These are phyloP conservation scores for Steinernema hermaphroditum DNA, from an alignment of 2,888 invertebrate genomes.

Conservation along the genomic window DNA sequence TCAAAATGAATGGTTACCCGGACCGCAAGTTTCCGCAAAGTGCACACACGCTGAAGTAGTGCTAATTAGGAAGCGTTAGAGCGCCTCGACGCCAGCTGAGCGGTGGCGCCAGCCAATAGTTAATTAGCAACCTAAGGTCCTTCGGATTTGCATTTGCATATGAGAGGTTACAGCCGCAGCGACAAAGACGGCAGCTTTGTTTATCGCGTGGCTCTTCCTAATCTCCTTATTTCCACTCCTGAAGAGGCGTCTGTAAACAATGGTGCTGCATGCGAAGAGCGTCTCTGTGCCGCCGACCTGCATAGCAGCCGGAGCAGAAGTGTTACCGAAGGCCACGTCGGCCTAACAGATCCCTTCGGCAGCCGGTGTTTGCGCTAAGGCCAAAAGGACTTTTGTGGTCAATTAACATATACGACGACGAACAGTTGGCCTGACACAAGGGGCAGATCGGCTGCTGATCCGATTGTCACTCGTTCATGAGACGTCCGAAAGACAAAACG, in stretches of 20 bases:
- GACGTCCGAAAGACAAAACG: slow-evolving; percentile 27
- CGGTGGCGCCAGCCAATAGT: not conserved
- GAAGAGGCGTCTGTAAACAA: slow-evolving; percentile 25
- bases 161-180: not conserved
- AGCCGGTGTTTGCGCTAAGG: slow-evolving; percentile 21
- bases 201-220: slow-evolving; percentile 2
- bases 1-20: not conserved
- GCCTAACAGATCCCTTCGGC: not conserved
- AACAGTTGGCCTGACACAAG: slow-evolving; percentile 20
- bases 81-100: not conserved
- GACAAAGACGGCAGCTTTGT: not conserved
- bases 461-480: slow-evolving; percentile 19
- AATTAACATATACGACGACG: slow-evolving; percentile 29
- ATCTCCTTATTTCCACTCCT: slow-evolving; percentile 25
- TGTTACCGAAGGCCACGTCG: slow-evolving; percentile 6
- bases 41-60: not conserved
- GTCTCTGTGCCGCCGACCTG: slow-evolving; percentile 12
- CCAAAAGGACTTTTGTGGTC: slow-evolving; percentile 21
- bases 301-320: not conserved
- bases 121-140: not conserved
- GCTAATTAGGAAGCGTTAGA: slow-evolving; percentile 4
- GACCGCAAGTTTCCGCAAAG: not conserved
- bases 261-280: slow-evolving; percentile 1
- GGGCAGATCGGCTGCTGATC: slow-evolving; percentile 5
- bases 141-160: not conserved